Conservation (phyloP, 2,113 vertebrate species). For the Chionomys nivalis region DNA sequence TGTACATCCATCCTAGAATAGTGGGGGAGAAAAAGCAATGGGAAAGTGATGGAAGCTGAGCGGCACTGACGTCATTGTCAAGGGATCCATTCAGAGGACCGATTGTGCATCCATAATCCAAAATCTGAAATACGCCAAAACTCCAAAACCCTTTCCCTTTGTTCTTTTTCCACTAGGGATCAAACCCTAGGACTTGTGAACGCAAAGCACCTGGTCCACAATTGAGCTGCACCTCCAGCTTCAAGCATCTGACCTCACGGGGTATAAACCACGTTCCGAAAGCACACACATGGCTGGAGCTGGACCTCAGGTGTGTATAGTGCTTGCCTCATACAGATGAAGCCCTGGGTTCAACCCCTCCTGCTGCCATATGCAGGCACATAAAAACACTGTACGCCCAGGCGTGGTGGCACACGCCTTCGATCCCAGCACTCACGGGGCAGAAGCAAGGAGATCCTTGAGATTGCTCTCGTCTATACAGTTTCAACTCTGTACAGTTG, state of each 20-base stretch:
- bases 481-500: neutral
- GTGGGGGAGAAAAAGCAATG: neutral
- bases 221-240: neutral
- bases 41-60: neutral
- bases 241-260: neutral
- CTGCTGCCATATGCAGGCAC: neutral
- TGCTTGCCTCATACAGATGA: neutral
- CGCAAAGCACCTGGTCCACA: neutral
- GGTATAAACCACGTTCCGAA: neutral
- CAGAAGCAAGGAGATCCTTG: neutral
- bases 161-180: neutral
- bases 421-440: neutral
- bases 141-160: neutral
- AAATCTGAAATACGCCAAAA: neutral
- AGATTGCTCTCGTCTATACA: neutral
- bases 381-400: too few relatives aligned
- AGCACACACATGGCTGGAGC: neutral
- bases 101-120: too few relatives aligned
- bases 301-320: neutral
- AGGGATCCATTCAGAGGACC: neutral
- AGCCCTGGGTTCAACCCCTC: neutral
- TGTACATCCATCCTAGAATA: neutral
- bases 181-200: neutral
- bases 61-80: neutral
- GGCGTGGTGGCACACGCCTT: too few relatives aligned